These are phyloP conservation scores for human DNA, from an alignment of 2,113 vertebrate species.

Conservation along the genomic window DNA sequence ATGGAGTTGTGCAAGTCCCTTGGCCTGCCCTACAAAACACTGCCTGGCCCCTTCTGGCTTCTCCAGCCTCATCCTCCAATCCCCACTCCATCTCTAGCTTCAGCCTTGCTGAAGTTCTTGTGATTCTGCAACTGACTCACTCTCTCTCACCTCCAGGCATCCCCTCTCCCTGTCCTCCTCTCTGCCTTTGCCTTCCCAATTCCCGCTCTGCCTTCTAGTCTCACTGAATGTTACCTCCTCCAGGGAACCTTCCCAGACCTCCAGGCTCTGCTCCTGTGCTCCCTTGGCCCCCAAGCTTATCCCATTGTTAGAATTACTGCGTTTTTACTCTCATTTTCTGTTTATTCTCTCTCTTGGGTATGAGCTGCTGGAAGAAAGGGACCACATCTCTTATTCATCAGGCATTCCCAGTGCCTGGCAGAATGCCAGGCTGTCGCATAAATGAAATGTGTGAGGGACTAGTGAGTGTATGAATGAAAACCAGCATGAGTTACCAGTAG, in stretches of 20 bases:
- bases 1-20: background rate
- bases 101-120: background rate
- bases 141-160: background rate
- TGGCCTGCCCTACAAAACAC: background rate
- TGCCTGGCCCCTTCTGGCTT: background rate
- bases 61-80: no score
- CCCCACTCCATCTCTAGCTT: background rate
- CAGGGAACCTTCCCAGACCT: background rate
- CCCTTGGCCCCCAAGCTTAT: background rate
- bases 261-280: background rate
- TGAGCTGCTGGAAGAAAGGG: background rate
- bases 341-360: background rate
- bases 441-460: background rate
- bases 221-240: background rate
- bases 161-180: background rate
- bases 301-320: background rate
- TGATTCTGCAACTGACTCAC: background rate
- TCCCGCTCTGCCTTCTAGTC: background rate
- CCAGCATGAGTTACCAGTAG: background rate
- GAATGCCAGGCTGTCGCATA: background rate
- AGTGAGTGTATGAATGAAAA: background rate
- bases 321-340: background rate
- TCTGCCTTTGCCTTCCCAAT: background rate
- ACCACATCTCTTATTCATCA: background rate
- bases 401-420: background rate